These are phyloP conservation scores for Apis mellifera DNA, from an alignment of 1,140 invertebrate species.

Conservation along the genomic window Amel_HAv3.1 CM009936.2:9765001-9765500, in stretches of 20 bases:
- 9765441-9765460: conserved; percentile 12
- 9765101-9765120: background rate
- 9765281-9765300: background rate
- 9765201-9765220: too few species aligned
- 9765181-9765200: background rate
- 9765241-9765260: conserved; percentile 1
- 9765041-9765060: background rate
- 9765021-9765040: background rate
- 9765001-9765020: background rate
- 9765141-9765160: background rate
- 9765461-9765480: conserved; percentile 6
- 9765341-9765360: background rate
- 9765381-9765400: conserved; percentile 9
- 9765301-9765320: background rate
- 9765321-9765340: background rate
- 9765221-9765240: background rate
- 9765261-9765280: conserved; percentile 22
- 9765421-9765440: background rate
- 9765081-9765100: background rate
- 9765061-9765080: background rate
- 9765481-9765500: background rate
- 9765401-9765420: conserved; percentile 32
- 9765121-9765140: background rate
- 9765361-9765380: background rate
- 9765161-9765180: background rate